Conservation (phyloP, 2,888 invertebrate species). For the Acleris holmiana region DNA sequence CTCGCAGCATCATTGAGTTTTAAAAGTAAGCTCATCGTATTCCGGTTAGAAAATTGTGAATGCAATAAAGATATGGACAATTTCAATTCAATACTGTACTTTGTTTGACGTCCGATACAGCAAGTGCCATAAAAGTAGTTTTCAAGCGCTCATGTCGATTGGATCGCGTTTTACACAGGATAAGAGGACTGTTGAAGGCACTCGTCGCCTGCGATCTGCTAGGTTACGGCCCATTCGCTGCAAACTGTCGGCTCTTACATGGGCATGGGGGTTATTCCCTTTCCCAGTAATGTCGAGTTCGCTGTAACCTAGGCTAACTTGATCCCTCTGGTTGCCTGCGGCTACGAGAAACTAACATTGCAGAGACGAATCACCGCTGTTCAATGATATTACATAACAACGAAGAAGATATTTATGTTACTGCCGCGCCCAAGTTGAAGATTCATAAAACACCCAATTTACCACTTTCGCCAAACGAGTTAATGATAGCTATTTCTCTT, state of each 20-base stretch:
- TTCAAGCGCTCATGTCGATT: slow-evolving; percentile 49
- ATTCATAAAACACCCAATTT: no score
- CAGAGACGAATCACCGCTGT: no score
- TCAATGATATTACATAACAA: no score
- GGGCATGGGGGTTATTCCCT: slow-evolving; percentile 29
- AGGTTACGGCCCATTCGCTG: slow-evolving; percentile 54
- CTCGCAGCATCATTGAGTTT: neutral
- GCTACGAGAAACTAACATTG: no score
- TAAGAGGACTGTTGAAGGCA: slow-evolving; percentile 56
- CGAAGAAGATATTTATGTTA: no score
- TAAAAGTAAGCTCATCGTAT: neutral
- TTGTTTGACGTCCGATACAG: slow-evolving; percentile 21
- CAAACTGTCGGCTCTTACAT: slow-evolving; percentile 47
- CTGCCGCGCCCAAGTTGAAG: no score
- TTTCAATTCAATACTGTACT: slow-evolving; percentile 18
- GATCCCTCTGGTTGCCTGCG: neutral
- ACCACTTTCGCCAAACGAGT: no score
- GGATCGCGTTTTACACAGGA: slow-evolving; percentile 48
- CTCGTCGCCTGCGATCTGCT: slow-evolving; percentile 52
- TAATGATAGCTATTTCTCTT: no score
- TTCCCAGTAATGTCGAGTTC: no score
- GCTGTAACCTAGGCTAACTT: neutral
- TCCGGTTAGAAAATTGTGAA: neutral
- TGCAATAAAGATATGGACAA: neutral
- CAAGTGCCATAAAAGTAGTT: slow-evolving; percentile 48